These are phyloP conservation scores for Schizopygopsis pylzovi DNA, from an alignment of 2,797 vertebrate genomes.

Conservation along the genomic window DNA sequence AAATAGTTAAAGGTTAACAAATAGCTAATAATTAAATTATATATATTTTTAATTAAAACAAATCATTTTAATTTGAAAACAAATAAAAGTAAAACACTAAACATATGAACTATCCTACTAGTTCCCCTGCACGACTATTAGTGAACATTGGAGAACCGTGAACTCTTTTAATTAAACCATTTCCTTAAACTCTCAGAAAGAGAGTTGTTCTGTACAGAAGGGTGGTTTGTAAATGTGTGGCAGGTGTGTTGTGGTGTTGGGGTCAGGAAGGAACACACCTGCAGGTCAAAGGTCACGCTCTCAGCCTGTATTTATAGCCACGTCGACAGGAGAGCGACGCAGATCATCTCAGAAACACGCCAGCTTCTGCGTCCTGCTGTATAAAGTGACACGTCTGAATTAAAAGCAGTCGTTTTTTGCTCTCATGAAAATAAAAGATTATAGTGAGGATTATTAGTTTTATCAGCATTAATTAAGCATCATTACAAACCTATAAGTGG, in stretches of 20 bases:
- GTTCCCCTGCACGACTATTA: neutral
- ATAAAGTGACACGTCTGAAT: neutral
- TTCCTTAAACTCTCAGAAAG: neutral
- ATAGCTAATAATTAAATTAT: neutral
- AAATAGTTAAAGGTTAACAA: neutral
- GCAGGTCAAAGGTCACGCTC: constrained; percentile 55
- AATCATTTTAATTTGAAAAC: neutral
- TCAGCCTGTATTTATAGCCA: constrained; percentile 30
- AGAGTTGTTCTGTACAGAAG: neutral
- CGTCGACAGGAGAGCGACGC: neutral
- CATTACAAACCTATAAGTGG: neutral
- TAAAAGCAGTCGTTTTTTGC: neutral
- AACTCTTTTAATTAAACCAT: neutral
- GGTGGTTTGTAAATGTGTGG: constrained; percentile 61
- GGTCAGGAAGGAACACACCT: constrained; percentile 43
- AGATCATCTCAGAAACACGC: neutral
- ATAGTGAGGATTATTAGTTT: neutral
- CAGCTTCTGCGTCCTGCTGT: neutral
- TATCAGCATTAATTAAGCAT: constrained; percentile 13
- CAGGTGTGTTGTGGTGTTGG: neutral
- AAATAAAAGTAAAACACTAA: neutral
- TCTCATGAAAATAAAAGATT: neutral
- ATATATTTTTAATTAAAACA: no score
- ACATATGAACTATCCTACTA: neutral
- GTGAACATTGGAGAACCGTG: neutral